Percentiles rank a stretch among this genome's conserved stretches.
phyloP scores from a whole-genome alignment of 2,113 vertebrate species.

The Cricetomys ansorgei region DNA sequence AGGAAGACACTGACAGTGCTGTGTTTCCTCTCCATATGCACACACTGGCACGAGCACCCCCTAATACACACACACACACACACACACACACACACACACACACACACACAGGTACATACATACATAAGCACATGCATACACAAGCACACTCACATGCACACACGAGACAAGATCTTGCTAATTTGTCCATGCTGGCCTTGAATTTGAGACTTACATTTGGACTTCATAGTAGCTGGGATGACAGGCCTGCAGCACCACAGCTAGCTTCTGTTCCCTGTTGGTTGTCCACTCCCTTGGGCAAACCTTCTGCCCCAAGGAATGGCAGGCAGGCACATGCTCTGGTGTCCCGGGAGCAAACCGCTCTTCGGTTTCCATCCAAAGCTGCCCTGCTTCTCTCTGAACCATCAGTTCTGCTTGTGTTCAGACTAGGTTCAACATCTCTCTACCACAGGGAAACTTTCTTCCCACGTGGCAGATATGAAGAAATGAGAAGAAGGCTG shows the following conservation, averaged over 20 bases:
- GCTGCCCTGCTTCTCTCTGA: neutral
- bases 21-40: neutral
- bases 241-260: neutral
- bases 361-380: neutral
- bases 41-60: neutral
- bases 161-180: neutral
- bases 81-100: neutral
- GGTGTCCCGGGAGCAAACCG: neutral
- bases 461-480: neutral
- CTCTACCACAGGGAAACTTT: neutral
- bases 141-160: neutral
- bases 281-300: rapidly evolving
- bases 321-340: neutral
- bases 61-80: neutral
- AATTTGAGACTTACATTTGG: neutral
- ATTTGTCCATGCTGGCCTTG: neutral
- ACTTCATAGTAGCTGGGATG: neutral
- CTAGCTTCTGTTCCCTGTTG: neutral
- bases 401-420: neutral
- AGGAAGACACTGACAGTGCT: neutral
- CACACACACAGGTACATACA: neutral
- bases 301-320: neutral
- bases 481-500: neutral
- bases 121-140: neutral
- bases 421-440: neutral